Base-by-base conservation (phyloP, 1,140 invertebrate genomes). In the Sycobia sp. region DNA sequence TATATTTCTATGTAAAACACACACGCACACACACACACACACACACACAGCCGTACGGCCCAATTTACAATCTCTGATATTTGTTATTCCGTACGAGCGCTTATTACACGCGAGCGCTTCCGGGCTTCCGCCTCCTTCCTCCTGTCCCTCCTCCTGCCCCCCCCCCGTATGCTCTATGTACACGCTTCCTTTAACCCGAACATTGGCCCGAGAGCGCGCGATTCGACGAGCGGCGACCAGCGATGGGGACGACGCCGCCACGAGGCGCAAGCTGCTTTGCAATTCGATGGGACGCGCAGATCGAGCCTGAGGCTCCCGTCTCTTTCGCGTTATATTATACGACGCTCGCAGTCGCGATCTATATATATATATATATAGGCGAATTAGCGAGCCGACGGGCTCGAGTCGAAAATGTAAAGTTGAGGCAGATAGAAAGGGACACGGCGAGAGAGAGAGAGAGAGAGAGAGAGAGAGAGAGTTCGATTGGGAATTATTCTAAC, bases 401-500 rank as follows among this genome's bases (percentile, higher is more conserved):
- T 32, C 29, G 29, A 39, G 50, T 55, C 23, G 25, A 38, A n/a
- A 62, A 62, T 62, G 27, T 39, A 53, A 62, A 62, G 25, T 55
- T 47, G 51, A 38, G 9, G 22, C 18, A 20, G 16, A 23, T 7
- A n/a, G n/a, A n/a, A n/a, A n/a, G n/a, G n/a, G n/a, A n/a, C n/a
- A n/a, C n/a, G n/a, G n/a, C n/a, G n/a, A n/a, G n/a, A n/a, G n/a
- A n/a, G n/a, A n/a, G n/a, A n/a, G n/a, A n/a, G n/a, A n/a, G n/a
- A n/a, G n/a, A n/a, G n/a, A n/a, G n/a, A n/a, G n/a, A n/a, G n/a
- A n/a, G n/a, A n/a, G n/a, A 32, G 29, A 7, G 18, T 62, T 53
- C 59, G 47, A 58, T 62, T 61, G n/a, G 54, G 44, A 57, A 66
- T 67, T 67, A 67, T 67, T 62, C 54, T 62, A 58, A 62, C 62